These are phyloP conservation scores for Amazona vittata DNA, from an alignment of 2,113 vertebrate species.

Conservation along the genomic window DNA sequence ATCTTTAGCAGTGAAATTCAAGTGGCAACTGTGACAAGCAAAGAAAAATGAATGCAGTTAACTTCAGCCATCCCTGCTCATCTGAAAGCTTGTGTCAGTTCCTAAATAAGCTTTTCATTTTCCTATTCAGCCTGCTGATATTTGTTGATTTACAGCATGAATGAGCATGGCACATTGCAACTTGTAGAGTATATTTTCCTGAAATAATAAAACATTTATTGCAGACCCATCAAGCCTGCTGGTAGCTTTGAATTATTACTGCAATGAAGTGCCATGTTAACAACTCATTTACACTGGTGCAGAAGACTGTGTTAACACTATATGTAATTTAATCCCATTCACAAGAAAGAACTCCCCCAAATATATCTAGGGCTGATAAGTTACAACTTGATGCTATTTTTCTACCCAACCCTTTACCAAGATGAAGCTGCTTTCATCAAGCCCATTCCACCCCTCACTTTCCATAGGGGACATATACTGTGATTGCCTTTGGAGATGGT, in stretches of 20 bases:
- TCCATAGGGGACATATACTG: not conserved
- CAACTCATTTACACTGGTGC: slow-evolving; percentile 75
- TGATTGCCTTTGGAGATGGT: not conserved
- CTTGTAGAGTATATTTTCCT: slow-evolving; percentile 77
- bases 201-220: slow-evolving; percentile 84
- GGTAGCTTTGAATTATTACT: slow-evolving; percentile 76
- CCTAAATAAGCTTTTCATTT: slow-evolving; percentile 86
- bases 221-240: slow-evolving; percentile 76
- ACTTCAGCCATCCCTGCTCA: slow-evolving; percentile 78
- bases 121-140: slow-evolving; percentile 81
- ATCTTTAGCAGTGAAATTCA: slow-evolving; percentile 79
- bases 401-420: not conserved
- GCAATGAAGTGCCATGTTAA: slow-evolving; percentile 73
- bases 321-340: slow-evolving; percentile 69
- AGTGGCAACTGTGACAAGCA: slow-evolving; percentile 80
- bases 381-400: slow-evolving; percentile 31
- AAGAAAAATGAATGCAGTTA: slow-evolving; percentile 81
- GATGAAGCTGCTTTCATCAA: not conserved
- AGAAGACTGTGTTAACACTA: slow-evolving; percentile 51
- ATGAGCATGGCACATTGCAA: slow-evolving; percentile 76
- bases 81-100: slow-evolving; percentile 81
- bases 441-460: not conserved
- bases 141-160: slow-evolving; percentile 84
- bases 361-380: slow-evolving; percentile 22
- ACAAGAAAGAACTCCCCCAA: slow-evolving; percentile 33